Percentiles rank a stretch among this genome's conserved stretches.
Conservation (phyloP, 2,797 vertebrate species). For the Pachyuromys duprasi region DNA sequence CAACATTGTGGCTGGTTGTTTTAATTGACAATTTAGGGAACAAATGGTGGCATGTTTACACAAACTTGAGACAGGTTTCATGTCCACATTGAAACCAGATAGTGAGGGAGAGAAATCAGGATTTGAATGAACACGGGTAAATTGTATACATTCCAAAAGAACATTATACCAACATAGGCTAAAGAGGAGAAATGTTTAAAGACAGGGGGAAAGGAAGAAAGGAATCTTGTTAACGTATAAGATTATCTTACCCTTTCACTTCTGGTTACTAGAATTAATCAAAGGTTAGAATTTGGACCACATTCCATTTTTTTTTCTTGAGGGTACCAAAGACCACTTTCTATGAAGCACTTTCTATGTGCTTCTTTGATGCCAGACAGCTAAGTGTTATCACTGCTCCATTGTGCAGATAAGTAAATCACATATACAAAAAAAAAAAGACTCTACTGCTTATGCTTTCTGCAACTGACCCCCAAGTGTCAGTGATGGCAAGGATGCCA, state of each 20-base stretch:
- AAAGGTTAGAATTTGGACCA: background rate
- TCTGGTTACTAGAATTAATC: background rate
- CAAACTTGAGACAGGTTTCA: too few relatives aligned
- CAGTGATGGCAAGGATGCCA: background rate
- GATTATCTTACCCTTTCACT: background rate
- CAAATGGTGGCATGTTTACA: too few relatives aligned
- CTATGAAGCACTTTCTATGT: background rate
- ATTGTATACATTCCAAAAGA: too few relatives aligned
- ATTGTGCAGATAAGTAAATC: constrained; percentile 54
- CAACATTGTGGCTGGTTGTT: too few relatives aligned
- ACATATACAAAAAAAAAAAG: background rate
- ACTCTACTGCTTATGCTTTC: background rate
- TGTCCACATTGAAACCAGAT: too few relatives aligned
- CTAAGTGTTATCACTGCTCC: background rate
- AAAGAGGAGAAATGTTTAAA: background rate
- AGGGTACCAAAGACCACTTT: background rate
- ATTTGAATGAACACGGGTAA: too few relatives aligned
- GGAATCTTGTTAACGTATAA: background rate
- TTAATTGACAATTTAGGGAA: too few relatives aligned
- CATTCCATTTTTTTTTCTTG: background rate
- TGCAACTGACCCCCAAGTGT: background rate
- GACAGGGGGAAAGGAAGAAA: background rate
- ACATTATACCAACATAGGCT: too few relatives aligned
- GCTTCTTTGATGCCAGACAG: background rate
- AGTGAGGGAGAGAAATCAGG: too few relatives aligned